Evolutionary conservation across 1,140 invertebrate species (phyloP).

Genomic region (Orchestia grillus): DNA sequence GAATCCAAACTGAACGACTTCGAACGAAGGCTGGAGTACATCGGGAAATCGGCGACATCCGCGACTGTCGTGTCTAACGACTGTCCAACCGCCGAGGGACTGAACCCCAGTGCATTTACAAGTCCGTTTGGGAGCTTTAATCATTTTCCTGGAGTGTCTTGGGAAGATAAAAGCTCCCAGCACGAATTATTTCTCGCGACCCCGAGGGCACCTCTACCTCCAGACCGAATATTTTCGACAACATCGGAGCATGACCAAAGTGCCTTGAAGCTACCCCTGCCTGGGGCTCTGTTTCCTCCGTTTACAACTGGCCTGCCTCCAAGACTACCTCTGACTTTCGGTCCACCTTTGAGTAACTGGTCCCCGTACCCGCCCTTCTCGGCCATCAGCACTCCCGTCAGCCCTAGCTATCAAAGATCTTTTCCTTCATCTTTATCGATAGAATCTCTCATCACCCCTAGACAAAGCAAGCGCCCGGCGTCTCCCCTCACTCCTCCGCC

Average conservation of each 20-base stretch:
- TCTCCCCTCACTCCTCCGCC: conserved; percentile 31
- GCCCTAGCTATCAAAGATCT: conserved; percentile 12
- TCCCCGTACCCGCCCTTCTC: conserved; percentile 17
- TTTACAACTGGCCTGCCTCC: conserved; percentile 19
- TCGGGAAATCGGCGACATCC: neutral
- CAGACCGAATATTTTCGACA: neutral
- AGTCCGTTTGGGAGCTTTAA: neutral
- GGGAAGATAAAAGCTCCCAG: neutral
- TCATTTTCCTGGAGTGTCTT: conserved; percentile 11
- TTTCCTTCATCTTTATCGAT: conserved; percentile 40
- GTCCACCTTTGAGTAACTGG: conserved; percentile 3
- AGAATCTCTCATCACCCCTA: conserved; percentile 13
- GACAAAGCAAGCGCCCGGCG: neutral
- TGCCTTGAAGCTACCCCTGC: conserved; percentile 24
- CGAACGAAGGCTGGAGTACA: conserved; percentile 2
- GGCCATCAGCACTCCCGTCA: neutral
- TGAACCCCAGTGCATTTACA: conserved; percentile 3
- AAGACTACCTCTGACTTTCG: conserved; percentile 6
- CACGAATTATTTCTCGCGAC: conserved; percentile 19
- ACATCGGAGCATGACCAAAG: conserved; percentile 3
- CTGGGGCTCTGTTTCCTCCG: neutral
- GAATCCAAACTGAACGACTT: neutral
- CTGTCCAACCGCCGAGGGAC: neutral
- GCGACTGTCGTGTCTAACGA: neutral
- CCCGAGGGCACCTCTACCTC: conserved; percentile 16